phyloP scores from a whole-genome alignment of 2,113 vertebrate genomes.

The Globicephala melas region DNA sequence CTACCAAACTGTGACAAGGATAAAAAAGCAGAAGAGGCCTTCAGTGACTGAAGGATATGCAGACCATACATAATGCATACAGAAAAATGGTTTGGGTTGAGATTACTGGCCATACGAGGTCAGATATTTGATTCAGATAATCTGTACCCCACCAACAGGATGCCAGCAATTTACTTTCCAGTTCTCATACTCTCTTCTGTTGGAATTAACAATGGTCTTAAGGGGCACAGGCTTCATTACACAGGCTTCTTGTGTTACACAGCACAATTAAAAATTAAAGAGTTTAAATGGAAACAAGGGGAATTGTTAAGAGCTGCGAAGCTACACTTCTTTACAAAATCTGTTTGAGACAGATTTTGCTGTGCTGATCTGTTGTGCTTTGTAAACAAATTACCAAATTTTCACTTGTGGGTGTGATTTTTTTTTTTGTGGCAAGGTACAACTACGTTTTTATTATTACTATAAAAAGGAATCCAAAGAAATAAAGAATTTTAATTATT shows the following conservation, averaged over 20 bases:
- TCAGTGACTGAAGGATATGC: constrained; percentile 86
- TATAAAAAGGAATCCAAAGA: constrained; percentile 17
- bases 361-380: constrained; percentile 23
- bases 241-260: neutral
- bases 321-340: neutral
- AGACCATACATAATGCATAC: constrained; percentile 86
- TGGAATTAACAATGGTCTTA: neutral
- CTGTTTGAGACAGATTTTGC: constrained; percentile 49
- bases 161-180: neutral
- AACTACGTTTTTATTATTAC: neutral
- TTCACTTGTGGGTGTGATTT: constrained; percentile 23
- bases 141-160: neutral
- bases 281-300: neutral
- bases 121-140: neutral
- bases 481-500: neutral
- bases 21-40: constrained; percentile 85
- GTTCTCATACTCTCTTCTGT: neutral
- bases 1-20: constrained; percentile 79
- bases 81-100: constrained; percentile 78
- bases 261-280: neutral
- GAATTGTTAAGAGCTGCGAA: neutral
- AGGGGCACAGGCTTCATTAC: neutral
- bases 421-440: neutral
- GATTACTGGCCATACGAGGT: constrained; percentile 59
- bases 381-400: constrained; percentile 47